Evolutionary conservation across 2,797 vertebrate species (phyloP).

Genomic region (Coranthus polyacanthus): DNA sequence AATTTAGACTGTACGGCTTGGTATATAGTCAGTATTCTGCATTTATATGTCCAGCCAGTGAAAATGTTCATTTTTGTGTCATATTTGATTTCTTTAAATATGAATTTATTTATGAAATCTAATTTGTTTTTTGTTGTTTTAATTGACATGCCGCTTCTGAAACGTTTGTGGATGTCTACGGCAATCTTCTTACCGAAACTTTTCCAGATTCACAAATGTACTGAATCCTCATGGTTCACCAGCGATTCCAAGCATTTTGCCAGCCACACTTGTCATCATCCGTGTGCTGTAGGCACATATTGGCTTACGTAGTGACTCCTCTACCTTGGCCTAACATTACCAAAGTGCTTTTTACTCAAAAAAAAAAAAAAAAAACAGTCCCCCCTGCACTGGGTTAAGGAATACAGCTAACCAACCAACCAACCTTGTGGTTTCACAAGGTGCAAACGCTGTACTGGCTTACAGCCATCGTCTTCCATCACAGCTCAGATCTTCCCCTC

Average conservation of each 20-base stretch:
- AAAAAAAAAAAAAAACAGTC: neutral
- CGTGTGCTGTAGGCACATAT: constrained; percentile 52
- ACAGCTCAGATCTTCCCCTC: constrained; percentile 60
- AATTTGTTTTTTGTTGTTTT: constrained; percentile 21
- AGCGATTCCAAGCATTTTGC: constrained; percentile 61
- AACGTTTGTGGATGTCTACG: constrained; percentile 44
- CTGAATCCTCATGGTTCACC: constrained; percentile 62
- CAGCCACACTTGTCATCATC: constrained; percentile 60
- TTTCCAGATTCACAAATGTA: constrained; percentile 35
- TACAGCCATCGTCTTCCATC: constrained; percentile 75
- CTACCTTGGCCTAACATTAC: constrained; percentile 56
- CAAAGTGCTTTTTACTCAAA: constrained; percentile 73
- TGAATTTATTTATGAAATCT: constrained; percentile 2
- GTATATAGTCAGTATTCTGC: constrained; percentile 45
- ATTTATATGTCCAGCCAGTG: constrained; percentile 45
- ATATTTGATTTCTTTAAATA: constrained; percentile 6
- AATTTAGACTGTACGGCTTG: constrained; percentile 44
- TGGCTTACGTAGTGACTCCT: constrained; percentile 54
- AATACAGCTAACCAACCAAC: constrained; percentile 24
- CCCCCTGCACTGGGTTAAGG: constrained; percentile 40
- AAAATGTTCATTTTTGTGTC: constrained; percentile 33
- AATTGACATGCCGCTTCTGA: too few relatives aligned
- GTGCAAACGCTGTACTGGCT: constrained; percentile 65
- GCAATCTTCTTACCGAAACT: constrained; percentile 57
- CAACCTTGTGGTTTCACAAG: constrained; percentile 57